These are phyloP conservation scores for Lophotriccus pileatus DNA, from an alignment of 2,797 vertebrate genomes.

Conservation along the genomic window DNA sequence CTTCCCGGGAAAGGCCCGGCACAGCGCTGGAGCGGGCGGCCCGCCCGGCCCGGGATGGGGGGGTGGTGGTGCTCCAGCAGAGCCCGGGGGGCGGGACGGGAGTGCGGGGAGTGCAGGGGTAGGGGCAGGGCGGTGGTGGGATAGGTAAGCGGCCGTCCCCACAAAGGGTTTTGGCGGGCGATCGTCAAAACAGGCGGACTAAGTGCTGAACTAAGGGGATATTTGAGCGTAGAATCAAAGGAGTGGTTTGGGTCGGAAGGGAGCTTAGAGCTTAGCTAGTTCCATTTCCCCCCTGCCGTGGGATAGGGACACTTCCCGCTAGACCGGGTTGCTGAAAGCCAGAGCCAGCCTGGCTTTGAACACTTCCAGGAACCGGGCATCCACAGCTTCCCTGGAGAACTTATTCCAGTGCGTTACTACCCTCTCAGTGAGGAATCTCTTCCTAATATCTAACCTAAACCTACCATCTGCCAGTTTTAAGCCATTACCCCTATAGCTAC, in stretches of 20 bases:
- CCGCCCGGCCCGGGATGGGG: too few species aligned
- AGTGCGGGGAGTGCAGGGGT: too few species aligned
- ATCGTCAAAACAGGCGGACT: accelerated
- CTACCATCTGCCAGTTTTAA: neutral
- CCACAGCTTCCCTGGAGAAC: neutral
- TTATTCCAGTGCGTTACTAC: neutral
- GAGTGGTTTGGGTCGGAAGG: neutral
- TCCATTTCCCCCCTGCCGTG: neutral
- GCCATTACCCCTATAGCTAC: accelerated
- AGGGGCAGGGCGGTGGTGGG: accelerated
- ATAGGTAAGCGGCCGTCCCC: accelerated
- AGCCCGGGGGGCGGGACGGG: too few species aligned
- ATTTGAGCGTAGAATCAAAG: accelerated
- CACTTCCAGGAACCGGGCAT: neutral
- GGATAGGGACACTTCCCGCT: neutral
- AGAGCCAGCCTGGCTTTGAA: neutral
- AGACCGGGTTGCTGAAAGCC: neutral
- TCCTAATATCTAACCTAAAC: neutral
- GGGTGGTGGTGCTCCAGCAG: accelerated
- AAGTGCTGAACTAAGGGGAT: accelerated
- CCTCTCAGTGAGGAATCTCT: neutral
- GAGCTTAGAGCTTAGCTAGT: accelerated
- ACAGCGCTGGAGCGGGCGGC: accelerated
- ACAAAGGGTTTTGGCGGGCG: too few species aligned
- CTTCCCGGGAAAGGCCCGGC: neutral